A percentile compares a stretch with the other conserved stretches of the same genome.
Evolutionary conservation across 2,888 invertebrate species (phyloP).

Genomic region (Cantharis flavilabris): DNA sequence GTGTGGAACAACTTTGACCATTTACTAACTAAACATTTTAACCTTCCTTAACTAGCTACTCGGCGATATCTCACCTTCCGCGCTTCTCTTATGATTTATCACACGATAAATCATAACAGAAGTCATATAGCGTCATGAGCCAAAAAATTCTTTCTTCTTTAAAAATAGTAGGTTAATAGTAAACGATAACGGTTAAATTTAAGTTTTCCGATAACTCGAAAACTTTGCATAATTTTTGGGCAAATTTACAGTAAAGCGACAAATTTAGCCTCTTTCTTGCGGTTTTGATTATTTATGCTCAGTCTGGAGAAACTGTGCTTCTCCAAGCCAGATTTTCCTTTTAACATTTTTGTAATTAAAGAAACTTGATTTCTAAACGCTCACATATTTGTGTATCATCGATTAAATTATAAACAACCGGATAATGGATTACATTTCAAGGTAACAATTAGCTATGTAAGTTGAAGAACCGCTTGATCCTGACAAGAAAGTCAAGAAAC

Average conservation of each 20-base stretch:
- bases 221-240: neutral
- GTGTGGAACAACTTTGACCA: neutral
- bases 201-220: neutral
- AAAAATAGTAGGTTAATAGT: neutral
- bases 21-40: neutral
- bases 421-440: neutral
- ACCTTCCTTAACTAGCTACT: neutral
- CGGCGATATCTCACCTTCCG: neutral
- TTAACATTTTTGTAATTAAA: neutral
- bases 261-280: neutral
- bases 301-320: neutral
- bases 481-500: slow-evolving; percentile 45
- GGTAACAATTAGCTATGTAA: slow-evolving; percentile 4
- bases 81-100: too few relatives aligned
- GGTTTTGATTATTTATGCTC: neutral
- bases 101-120: too few relatives aligned
- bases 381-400: neutral
- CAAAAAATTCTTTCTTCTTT: neutral
- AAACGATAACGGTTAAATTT: neutral
- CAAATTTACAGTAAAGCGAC: neutral
- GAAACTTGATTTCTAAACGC: neutral
- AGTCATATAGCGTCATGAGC: neutral
- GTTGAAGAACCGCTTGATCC: slow-evolving; percentile 28
- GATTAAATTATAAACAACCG: neutral
- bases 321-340: neutral